Evolutionary conservation across 2,113 vertebrate genomes (phyloP).

Genomic region (Catharus minimus): DNA sequence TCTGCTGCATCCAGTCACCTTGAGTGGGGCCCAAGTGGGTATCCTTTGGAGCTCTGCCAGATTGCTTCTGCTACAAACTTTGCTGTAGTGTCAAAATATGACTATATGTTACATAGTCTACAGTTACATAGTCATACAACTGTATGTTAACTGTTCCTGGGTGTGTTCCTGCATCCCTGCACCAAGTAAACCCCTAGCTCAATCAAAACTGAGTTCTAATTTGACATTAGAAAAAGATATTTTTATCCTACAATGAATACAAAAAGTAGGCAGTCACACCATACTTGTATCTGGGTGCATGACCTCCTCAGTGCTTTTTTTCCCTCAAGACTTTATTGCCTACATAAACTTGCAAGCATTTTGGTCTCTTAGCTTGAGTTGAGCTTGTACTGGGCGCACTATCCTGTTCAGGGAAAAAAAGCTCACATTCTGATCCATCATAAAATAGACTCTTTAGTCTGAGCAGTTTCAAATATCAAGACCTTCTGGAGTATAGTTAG

Average conservation of each 20-base stretch:
- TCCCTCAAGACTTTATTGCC: not conserved
- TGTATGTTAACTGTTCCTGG: not conserved
- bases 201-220: not conserved
- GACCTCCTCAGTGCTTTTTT: not conserved
- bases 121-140: not conserved
- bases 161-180: not conserved
- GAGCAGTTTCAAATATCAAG: not conserved
- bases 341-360: not conserved
- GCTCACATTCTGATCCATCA: not conserved
- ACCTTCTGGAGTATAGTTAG: not conserved
- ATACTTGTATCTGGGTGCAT: not conserved
- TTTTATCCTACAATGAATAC: not conserved
- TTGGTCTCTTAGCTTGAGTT: not conserved
- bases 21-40: not conserved
- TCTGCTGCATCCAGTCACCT: not conserved
- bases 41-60: not conserved
- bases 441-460: not conserved
- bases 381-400: not conserved
- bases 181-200: not conserved
- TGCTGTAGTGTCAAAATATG: not conserved
- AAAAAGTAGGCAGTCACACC: not conserved
- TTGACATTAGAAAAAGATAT: not conserved
- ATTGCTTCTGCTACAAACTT: not conserved
- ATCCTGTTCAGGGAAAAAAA: not conserved
- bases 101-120: not conserved